Evolutionary conservation across 1,140 invertebrate species (phyloP), one percentile per base, ranked within the genome.

Genomic region (Brachionus rubens): DNA sequence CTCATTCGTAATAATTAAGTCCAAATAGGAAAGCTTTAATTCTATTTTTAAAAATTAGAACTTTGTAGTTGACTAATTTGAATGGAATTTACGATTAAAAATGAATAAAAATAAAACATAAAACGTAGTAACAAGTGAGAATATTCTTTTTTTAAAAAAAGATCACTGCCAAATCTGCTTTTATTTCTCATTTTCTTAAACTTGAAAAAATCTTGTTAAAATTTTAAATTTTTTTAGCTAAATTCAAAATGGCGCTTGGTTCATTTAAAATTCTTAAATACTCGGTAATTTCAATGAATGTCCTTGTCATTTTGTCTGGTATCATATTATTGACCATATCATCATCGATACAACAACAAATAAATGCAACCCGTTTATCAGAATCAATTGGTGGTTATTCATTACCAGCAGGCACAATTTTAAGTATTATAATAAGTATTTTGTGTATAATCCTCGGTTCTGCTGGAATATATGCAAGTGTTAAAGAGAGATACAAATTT

Each of bases 401-500:
- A 28, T 12, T 54, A 0, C 46, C 46, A 9, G 30, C 68, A 12
- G 68, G 68, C 12, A 50, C 68, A 9, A 72, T 72, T 14, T 10
- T 72, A 21, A 21, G 46, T 19, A 72, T 72, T 21, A 41, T 72
- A 12, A 50, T 50, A 12, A 33, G 46, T 14, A 72, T 72, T 5
- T 36, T 72, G 1, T 40, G 28, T 1, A 12, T 72, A 9, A 40
- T 72, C 7, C 30, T 72, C 12, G 46, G 46, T 19, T 19, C 50
- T 21, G 30, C 36, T 14, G 68, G 68, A 6, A 48, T 72, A 19
- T 72, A 72, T 16, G 30, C 68, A 10, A 33, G 19, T 41, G 43
- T 72, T n/a, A 72, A 72, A 72, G 68, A 72, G 26, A 54, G 26
- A 40, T 54, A 33, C 26, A 72, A 41, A 52, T 33, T 72, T 54